Base-by-base conservation (phyloP, 2,888 invertebrate genomes). In the Hyposoter didymator region DNA sequence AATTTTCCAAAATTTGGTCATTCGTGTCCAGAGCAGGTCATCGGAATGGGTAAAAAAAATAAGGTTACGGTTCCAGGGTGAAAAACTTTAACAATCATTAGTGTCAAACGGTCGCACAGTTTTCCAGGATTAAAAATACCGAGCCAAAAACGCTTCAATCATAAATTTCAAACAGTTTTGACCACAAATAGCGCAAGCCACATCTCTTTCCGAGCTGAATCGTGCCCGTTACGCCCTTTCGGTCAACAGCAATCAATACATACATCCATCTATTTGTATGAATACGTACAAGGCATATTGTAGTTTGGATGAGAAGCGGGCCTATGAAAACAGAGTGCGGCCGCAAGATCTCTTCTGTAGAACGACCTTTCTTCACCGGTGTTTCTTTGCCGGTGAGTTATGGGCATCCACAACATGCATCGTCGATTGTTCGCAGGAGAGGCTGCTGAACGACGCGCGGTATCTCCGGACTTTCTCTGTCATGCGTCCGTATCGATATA, bases 271-370 rank as follows among this genome's bases (percentile, higher is more conserved):
- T 49, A 49, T 49, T 10, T 43, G 0, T 43, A 70, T 19, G 0
- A 19, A 22, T 28, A 59, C 28, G 7, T n/a, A 52, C n/a, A 28
- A 59, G 28, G 28, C 59, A 55, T 72, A 72, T 78, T 73, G 70
- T 70, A 64, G 64, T 55, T 83, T 66, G 35, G 64, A 47, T 64
- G 52, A 76, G 66, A 49, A 32, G 75, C 62, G 74, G 62, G 70
- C 79, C 84, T 84, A 84, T 84, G 84, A 84, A 84, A 84, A 84
- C 75, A 84, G 64, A 47, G 47, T 64, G 47, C 32, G 10, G 39
- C 35, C 49, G 32, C 69, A 52, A 74, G 28, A 62, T 67, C 55
- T 47, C 43, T 59, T 22, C 28, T 83, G 10, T 55, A 64, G 66
- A 45, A 66, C 55, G 64, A 84, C 64, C 80, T 76, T 84, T 84